Conservation (phyloP, 2,797 vertebrate species). For the Enteromius argenteus region DNA sequence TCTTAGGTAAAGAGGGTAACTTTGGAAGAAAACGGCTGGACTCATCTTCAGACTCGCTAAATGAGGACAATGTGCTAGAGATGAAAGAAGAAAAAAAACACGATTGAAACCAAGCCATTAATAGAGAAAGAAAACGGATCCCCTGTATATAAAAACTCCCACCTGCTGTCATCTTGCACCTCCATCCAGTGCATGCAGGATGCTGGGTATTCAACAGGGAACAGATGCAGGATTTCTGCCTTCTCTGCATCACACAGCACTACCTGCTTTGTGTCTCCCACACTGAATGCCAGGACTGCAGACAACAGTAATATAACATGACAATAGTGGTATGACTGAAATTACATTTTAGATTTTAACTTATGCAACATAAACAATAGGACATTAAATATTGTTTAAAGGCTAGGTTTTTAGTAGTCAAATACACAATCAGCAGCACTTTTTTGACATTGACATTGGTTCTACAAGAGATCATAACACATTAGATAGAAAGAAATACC, state of each 20-base stretch:
- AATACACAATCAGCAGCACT: neutral
- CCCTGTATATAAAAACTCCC: neutral
- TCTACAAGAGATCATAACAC: neutral
- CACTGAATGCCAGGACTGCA: slow-evolving; percentile 94
- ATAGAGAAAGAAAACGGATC: neutral
- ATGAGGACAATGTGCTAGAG: slow-evolving; percentile 88
- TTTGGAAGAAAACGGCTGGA: slow-evolving; percentile 94
- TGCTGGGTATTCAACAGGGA: slow-evolving; percentile 84
- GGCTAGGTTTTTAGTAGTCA: neutral
- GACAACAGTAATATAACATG: slow-evolving; percentile 2
- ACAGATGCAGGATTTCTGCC: slow-evolving; percentile 94
- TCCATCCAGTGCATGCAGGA: slow-evolving; percentile 99
- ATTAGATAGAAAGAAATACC: neutral
- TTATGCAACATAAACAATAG: neutral
- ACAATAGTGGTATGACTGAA: neutral
- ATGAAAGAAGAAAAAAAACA: slow-evolving; percentile 38
- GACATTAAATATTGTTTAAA: neutral
- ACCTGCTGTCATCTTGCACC: slow-evolving; percentile 95
- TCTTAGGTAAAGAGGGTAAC: slow-evolving; percentile 93
- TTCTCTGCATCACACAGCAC: slow-evolving; percentile 97
- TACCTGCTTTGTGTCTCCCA: slow-evolving; percentile 92
- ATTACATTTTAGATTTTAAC: neutral
- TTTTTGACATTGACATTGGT: neutral
- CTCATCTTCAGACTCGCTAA: slow-evolving; percentile 93
- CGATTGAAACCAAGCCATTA: neutral